Base-by-base conservation (phyloP, 2,797 vertebrate genomes). In the Chromis chromis region DNA sequence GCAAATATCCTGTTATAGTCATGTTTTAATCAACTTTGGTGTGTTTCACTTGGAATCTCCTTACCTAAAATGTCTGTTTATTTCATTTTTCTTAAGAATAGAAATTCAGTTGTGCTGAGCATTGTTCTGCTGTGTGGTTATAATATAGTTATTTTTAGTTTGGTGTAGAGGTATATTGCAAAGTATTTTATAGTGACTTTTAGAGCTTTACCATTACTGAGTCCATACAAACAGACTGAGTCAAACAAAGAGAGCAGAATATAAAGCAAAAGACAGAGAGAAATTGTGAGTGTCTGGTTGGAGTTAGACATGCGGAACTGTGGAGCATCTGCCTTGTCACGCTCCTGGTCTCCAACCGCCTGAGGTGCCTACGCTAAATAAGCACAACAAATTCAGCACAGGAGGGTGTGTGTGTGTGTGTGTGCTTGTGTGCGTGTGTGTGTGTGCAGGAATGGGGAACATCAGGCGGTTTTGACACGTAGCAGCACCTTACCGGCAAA, bases 251-350 rank as follows among this genome's bases (percentile, higher is more conserved):
- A 72, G 19, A 88, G 84, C 71, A 91, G 89, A 86, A 64, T 19
- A 80, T 83, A 82, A 86, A 88, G 76, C 13, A 36, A 57, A 52
- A 68, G 89, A 58, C 54, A 85, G 78, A 85, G 89, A 91, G 74
- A 19, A 36, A 89, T 25, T 60, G 36, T 31, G 56, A 59, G 78
- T 82, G 90, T 93, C 94, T 93, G 94, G 90, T 94, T 85, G 86
- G 90, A 77, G 84, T 96, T 94, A 95, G 95, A 94, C 93, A 87
- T 86, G 91, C 68, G 60, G 76, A 91, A 85, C 90, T 93, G 89
- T 74, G 84, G 88, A 68, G 82, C 92, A 94, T 95, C 93, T 94
- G 92, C 78, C 88, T 86, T 91, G 94, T 96, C 92, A 94, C 88
- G 89, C 83, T 70, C 76, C 89, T 86, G 86, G 88, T 68, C 61